Base-by-base conservation (phyloP, 1,140 invertebrate genomes). In the Drosophila seguyi region DNA sequence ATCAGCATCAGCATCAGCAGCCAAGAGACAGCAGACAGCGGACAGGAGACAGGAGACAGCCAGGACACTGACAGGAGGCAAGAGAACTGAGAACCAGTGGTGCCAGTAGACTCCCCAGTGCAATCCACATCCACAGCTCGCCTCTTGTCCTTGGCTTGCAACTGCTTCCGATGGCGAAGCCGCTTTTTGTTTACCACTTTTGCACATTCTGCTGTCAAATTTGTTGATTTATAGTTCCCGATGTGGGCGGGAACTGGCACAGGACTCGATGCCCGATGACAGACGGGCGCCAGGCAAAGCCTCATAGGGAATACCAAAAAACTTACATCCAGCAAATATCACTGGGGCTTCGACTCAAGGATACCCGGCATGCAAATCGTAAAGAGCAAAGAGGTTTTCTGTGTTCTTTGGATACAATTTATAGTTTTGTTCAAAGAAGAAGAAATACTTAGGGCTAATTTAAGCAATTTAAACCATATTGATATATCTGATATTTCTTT, bases 201-300 rank as follows among this genome's bases (percentile, higher is more conserved):
- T 76, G 81, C 81, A 84, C 81, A 85, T 85, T 85, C 79, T 81
- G 74, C 75, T 77, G 79, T 77, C 81, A 84, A 84, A 85, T 79
- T 68, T 85, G 78, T 84, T 84, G 81, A 84, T 85, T 84, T 84
- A 76, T 85, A 81, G 63, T 69, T 75, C 41, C 62, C 71, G 63
- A 75, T 71, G 63, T 81, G 78, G 69, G 72, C 52, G n/a, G 41
- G 7, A n/a, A n/a, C 31, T 14, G 48, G n/a, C 48, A 45, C 38
- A 34, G 20, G 27, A 47, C 44, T 5, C 36, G 39, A 20, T 36
- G 56, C 34, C 36, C 18, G 68, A 72, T 72, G 68, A 72, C 66
- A 72, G 66, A 38, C 53, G 36, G 66, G 47, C 31, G 66, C 38
- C 60, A 34, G 45, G 42, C 60, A 67, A 66, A 20, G 13, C 20